A percentile compares a stretch with the other conserved stretches of the same genome.
Evolutionary conservation across 2,888 invertebrate species (phyloP).

Genomic region (Aspidiotus rigidus): DNA sequence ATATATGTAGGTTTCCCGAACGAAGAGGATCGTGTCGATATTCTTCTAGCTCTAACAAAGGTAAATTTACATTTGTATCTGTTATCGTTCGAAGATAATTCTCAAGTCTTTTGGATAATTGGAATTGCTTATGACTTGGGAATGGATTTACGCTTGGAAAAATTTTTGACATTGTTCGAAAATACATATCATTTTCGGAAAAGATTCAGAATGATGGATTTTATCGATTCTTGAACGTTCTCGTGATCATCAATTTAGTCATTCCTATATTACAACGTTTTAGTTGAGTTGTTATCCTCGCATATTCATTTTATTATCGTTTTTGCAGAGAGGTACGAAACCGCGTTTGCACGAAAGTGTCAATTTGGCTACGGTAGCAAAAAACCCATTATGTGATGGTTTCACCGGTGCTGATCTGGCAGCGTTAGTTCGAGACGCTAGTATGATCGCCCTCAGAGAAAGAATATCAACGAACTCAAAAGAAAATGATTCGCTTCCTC

Average conservation of each 20-base stretch:
- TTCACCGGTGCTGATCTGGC: slow-evolving; percentile 92
- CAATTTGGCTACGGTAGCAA: slow-evolving; percentile 60
- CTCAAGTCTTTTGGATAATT: too few species aligned
- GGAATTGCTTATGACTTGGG: too few species aligned
- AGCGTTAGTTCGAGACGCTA: slow-evolving; percentile 79
- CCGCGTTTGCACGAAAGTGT: slow-evolving; percentile 70
- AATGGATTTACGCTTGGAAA: too few species aligned
- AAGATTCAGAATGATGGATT: too few species aligned
- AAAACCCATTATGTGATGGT: slow-evolving; percentile 57
- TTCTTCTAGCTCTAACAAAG: slow-evolving; percentile 80
- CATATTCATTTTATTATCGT: background rate
- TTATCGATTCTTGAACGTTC: background rate
- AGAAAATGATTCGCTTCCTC: slow-evolving; percentile 15
- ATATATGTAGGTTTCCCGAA: slow-evolving; percentile 83
- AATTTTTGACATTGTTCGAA: too few species aligned
- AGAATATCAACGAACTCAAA: slow-evolving; percentile 48
- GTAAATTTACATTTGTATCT: slow-evolving; percentile 43
- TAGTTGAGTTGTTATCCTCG: too few species aligned
- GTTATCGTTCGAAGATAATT: too few species aligned
- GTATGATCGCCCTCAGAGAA: slow-evolving; percentile 68
- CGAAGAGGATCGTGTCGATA: slow-evolving; percentile 69
- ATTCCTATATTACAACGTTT: background rate
- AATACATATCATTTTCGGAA: too few species aligned
- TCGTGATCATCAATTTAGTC: background rate
- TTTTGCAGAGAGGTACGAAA: slow-evolving; percentile 41